Conservation (phyloP, 2,888 invertebrate species). For the Ormyrus thymus region DNA sequence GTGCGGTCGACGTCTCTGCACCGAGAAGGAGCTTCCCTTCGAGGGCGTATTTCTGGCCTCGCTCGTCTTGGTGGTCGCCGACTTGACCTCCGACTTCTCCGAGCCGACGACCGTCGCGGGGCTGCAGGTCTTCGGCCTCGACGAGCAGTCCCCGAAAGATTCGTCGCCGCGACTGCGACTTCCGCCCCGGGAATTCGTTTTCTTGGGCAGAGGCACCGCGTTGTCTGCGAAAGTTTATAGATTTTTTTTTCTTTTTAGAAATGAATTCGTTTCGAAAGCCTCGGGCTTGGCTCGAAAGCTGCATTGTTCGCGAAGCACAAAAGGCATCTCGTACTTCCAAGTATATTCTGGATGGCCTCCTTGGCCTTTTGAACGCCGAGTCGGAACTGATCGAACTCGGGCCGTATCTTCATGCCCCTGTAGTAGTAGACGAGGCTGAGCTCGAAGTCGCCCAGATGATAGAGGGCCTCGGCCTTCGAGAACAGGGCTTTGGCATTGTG, state of each 20-base stretch:
- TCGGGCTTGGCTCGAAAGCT: too few species aligned
- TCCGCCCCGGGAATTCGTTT: neutral
- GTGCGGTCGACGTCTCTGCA: neutral
- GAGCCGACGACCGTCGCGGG: conserved; percentile 27
- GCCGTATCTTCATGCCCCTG: conserved; percentile 88
- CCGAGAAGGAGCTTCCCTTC: neutral
- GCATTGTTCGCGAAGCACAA: neutral
- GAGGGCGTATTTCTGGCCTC: neutral
- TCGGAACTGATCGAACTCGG: conserved; percentile 86
- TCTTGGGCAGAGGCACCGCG: conserved; percentile 32
- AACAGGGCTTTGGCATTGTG: conserved; percentile 85
- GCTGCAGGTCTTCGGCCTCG: conserved; percentile 36
- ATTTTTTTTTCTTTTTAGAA: too few species aligned
- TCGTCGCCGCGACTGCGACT: neutral
- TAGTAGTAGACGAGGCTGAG: conserved; percentile 94
- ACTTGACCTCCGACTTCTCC: conserved; percentile 15
- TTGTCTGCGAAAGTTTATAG: conserved; percentile 18
- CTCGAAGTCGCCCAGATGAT: conserved; percentile 94
- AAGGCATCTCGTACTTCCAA: conserved; percentile 77
- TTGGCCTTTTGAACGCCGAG: conserved; percentile 93
- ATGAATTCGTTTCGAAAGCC: too few species aligned
- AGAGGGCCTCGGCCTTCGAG: conserved; percentile 94
- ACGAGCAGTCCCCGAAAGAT: neutral
- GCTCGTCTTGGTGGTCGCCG: neutral
- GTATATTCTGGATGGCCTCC: conserved; percentile 94